phyloP scores from a whole-genome alignment of 2,888 invertebrate genomes.

The Coleophora deauratella region DNA sequence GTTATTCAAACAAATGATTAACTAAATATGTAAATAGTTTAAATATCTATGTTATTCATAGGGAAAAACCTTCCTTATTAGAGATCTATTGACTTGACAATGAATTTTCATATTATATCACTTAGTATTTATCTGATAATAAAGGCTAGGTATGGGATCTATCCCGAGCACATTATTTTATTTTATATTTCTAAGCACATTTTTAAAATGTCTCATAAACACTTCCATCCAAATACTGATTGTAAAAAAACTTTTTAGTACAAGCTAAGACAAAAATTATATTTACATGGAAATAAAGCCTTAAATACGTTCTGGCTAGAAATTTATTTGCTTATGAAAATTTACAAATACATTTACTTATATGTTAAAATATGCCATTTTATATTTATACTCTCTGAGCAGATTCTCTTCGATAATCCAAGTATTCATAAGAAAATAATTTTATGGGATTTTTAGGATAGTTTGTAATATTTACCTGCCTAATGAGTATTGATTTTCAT shows the following conservation, averaged over 20 bases:
- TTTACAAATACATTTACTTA: background rate
- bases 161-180: too few species aligned
- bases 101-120: too few species aligned
- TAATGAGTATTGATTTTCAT: too few species aligned
- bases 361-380: too few species aligned
- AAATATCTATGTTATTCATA: conserved; percentile 16
- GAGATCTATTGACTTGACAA: conserved; percentile 23
- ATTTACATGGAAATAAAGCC: conserved; percentile 1
- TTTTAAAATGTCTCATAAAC: too few species aligned
- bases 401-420: background rate
- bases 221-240: too few species aligned
- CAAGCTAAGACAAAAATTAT: background rate
- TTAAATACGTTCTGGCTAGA: background rate
- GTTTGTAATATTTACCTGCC: too few species aligned
- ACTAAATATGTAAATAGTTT: conserved; percentile 4
- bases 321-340: background rate
- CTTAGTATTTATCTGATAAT: background rate
- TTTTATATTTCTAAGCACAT: too few species aligned
- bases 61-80: conserved; percentile 23
- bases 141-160: too few species aligned
- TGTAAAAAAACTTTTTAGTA: too few species aligned
- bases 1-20: conserved; percentile 2
- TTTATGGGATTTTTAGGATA: too few species aligned
- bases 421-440: too few species aligned
- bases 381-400: conserved; percentile 1